Evolutionary conservation across 2,888 invertebrate species (phyloP).

Genomic region (Nysson spinosus): DNA sequence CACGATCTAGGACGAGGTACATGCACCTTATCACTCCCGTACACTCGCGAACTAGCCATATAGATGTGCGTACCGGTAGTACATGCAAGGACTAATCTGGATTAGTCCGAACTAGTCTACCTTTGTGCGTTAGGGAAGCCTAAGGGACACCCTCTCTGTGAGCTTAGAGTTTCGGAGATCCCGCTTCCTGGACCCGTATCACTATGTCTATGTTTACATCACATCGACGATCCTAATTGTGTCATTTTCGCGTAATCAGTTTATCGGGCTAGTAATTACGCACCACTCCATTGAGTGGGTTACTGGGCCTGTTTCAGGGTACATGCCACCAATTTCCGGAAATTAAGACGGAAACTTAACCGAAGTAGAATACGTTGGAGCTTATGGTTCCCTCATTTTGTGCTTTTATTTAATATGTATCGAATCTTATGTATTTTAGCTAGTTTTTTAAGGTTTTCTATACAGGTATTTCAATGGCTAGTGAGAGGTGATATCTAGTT

Average conservation of each 20-base stretch:
- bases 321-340: slow-evolving; percentile 37
- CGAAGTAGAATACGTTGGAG: too few relatives aligned
- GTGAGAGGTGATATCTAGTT: too few relatives aligned
- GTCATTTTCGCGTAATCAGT: slow-evolving; percentile 47
- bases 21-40: slow-evolving; percentile 63
- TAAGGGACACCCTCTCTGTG: background rate
- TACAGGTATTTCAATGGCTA: too few relatives aligned
- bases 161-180: background rate
- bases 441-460: too few relatives aligned
- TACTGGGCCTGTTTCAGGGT: slow-evolving; percentile 32
- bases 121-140: slow-evolving; percentile 53
- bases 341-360: too few relatives aligned
- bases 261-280: too few relatives aligned
- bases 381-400: too few relatives aligned
- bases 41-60: slow-evolving; percentile 50
- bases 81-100: slow-evolving; percentile 68
- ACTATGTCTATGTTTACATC: slow-evolving; percentile 13
- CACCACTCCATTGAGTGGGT: slow-evolving; percentile 37
- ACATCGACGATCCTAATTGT: slow-evolving; percentile 47
- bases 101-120: slow-evolving; percentile 58
- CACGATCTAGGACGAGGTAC: slow-evolving; percentile 49
- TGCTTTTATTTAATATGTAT: too few relatives aligned
- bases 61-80: slow-evolving; percentile 36
- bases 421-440: too few relatives aligned
- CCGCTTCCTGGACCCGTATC: slow-evolving; percentile 19